Percentiles rank a stretch among this genome's conserved stretches.
Conservation (phyloP, 2,888 invertebrate genomes). For the Catocala sponsa region DNA sequence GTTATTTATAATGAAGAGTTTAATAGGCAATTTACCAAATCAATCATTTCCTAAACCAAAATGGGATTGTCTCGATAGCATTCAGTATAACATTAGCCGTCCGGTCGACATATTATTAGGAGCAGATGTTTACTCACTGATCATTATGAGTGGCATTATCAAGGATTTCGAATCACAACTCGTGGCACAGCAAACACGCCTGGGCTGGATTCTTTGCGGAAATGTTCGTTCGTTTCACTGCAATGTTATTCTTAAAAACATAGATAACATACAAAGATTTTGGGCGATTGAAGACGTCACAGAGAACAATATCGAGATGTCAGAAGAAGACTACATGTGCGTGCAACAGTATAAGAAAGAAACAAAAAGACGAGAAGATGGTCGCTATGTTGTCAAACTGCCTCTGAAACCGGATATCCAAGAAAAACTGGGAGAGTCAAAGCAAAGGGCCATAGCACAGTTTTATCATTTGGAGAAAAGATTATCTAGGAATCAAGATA, state of each 20-base stretch:
- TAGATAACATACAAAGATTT: slow-evolving; percentile 5
- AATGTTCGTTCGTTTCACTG: not conserved
- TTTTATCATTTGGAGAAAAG: slow-evolving; percentile 10
- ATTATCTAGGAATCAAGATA: not conserved
- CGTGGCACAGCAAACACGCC: too few species aligned
- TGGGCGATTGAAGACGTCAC: slow-evolving; percentile 15
- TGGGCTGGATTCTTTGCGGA: too few species aligned
- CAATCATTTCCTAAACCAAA: too few species aligned
- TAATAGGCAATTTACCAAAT: too few species aligned
- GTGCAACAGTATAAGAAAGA: slow-evolving; percentile 5
- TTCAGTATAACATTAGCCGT: too few species aligned
- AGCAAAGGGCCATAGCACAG: slow-evolving; percentile 1
- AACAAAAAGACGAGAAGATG: slow-evolving; percentile 3
- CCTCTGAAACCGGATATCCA: slow-evolving; percentile 7
- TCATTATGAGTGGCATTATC: too few species aligned
- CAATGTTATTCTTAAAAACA: slow-evolving; percentile 11
- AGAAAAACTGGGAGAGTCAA: slow-evolving; percentile 10
- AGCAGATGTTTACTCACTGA: too few species aligned
- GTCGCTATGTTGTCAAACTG: slow-evolving; percentile 6
- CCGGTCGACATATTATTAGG: too few species aligned
- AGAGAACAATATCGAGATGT: not conserved
- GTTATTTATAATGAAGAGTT: too few species aligned
- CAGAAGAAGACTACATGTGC: slow-evolving; percentile 12
- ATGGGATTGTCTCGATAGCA: too few species aligned
- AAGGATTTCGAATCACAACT: too few species aligned